phyloP scores from a whole-genome alignment of 2,888 invertebrate genomes.

The Dryobota labecula region DNA sequence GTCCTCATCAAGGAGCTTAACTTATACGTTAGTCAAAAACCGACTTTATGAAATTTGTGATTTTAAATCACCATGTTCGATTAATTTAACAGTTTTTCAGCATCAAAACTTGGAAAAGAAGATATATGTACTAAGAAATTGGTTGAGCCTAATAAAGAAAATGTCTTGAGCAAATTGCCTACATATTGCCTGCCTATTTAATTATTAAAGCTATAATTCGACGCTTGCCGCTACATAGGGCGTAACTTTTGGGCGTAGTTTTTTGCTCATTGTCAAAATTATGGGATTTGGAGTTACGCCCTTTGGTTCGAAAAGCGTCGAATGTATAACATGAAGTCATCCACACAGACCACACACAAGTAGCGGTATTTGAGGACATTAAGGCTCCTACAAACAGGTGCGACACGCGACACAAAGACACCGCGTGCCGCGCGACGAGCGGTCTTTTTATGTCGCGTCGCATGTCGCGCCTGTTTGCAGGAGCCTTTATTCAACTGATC shows the following conservation, averaged over 20 bases:
- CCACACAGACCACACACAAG: too few relatives aligned
- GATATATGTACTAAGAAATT: background rate
- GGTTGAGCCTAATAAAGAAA: background rate
- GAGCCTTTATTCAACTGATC: constrained; percentile 30
- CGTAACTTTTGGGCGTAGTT: too few relatives aligned
- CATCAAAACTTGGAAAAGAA: background rate
- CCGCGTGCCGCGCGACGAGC: too few relatives aligned
- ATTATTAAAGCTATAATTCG: too few relatives aligned
- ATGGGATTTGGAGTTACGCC: too few relatives aligned
- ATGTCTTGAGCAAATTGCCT: background rate
- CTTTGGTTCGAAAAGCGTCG: too few relatives aligned
- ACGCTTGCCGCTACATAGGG: too few relatives aligned
- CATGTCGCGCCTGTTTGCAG: too few relatives aligned
- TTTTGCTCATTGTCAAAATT: too few relatives aligned
- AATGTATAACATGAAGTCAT: background rate
- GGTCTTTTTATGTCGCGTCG: too few relatives aligned
- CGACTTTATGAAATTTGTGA: background rate
- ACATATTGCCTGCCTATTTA: background rate
- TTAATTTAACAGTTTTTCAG: background rate
- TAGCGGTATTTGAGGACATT: constrained; percentile 11
- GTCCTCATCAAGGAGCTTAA: background rate
- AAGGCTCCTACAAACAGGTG: too few relatives aligned
- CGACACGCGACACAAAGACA: too few relatives aligned
- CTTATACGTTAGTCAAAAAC: background rate
- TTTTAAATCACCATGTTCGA: background rate